Evolutionary conservation across 2,113 vertebrate species (phyloP).

Genomic region (Bathybates hornii): DNA sequence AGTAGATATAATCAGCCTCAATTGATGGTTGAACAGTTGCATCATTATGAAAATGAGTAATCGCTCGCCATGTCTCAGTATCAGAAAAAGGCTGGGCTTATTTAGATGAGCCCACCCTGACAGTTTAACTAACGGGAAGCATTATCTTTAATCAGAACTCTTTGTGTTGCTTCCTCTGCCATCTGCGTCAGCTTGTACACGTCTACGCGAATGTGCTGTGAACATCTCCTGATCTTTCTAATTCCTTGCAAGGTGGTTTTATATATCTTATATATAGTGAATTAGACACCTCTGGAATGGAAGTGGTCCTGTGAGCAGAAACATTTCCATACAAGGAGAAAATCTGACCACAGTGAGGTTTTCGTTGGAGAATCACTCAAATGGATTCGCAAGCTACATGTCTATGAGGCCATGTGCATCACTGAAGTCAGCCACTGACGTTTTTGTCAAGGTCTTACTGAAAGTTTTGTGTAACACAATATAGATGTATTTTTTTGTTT

Average conservation of each 20-base stretch:
- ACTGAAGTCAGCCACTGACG: background rate
- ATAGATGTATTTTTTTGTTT: background rate
- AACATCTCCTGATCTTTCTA: slow-evolving; percentile 3
- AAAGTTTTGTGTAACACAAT: background rate
- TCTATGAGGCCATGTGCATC: background rate
- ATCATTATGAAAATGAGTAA: slow-evolving; percentile 52
- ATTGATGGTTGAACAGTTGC: slow-evolving; percentile 55
- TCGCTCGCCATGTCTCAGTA: slow-evolving; percentile 1
- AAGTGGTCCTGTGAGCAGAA: background rate
- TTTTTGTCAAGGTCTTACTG: background rate
- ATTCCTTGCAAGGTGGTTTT: background rate
- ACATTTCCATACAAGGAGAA: background rate
- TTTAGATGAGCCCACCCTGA: slow-evolving; percentile 45
- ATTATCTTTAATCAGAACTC: slow-evolving; percentile 71
- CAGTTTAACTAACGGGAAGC: slow-evolving; percentile 55
- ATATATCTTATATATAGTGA: background rate
- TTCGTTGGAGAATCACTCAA: background rate
- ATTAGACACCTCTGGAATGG: background rate
- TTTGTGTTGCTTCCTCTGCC: slow-evolving; percentile 68
- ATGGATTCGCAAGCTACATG: background rate
- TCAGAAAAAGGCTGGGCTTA: slow-evolving; percentile 38
- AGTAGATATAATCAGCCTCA: slow-evolving; percentile 56
- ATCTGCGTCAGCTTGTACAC: slow-evolving; percentile 49
- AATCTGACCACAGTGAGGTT: background rate
- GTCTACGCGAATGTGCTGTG: background rate